phyloP scores from a whole-genome alignment of 2,113 vertebrate species.

The Cochlearius cochlearius region DNA sequence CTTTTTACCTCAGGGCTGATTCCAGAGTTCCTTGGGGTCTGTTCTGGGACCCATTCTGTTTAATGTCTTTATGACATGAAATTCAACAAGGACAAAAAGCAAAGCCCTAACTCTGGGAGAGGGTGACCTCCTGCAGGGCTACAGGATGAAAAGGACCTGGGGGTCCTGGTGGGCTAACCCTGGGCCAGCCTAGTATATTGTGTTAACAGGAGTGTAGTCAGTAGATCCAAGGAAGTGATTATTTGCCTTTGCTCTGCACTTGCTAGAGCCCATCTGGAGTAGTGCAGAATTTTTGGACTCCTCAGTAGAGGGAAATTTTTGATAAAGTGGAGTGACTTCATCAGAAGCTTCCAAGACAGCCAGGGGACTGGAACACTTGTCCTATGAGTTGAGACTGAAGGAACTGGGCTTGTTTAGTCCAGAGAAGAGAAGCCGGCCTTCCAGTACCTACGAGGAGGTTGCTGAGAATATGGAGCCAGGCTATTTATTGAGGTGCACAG shows the following conservation, averaged over 20 bases:
- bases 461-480: not conserved
- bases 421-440: not conserved
- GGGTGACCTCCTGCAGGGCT: not conserved
- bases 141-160: not conserved
- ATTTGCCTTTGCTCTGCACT: not conserved
- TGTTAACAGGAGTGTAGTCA: not conserved
- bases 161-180: fast-evolving
- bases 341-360: not conserved
- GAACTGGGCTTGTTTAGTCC: not conserved
- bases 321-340: not conserved
- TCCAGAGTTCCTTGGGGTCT: not conserved
- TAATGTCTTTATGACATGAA: not conserved
- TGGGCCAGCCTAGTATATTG: not conserved
- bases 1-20: not conserved
- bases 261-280: not conserved
- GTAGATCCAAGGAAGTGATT: not conserved
- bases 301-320: not conserved
- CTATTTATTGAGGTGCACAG: not conserved
- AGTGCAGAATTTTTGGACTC: not conserved
- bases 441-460: not conserved
- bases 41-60: not conserved
- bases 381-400: not conserved
- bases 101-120: not conserved
- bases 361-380: not conserved
- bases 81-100: not conserved